phyloP scores from a whole-genome alignment of 2,797 vertebrate species.

The Oreochromis mossambicus region DNA sequence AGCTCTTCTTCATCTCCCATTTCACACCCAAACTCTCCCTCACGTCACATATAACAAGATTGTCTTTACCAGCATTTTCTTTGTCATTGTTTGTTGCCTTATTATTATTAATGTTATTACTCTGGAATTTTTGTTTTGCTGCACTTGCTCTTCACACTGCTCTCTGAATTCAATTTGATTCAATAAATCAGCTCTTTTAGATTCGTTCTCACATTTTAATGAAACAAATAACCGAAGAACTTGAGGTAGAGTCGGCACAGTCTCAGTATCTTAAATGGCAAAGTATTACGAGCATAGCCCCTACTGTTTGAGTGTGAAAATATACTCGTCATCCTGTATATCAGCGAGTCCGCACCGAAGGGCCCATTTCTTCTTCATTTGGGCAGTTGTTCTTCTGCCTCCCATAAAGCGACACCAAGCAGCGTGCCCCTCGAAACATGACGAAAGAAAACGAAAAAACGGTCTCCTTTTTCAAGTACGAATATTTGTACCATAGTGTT shows the following conservation, averaged over 20 bases:
- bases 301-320: neutral
- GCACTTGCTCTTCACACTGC: slow-evolving; percentile 57
- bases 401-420: slow-evolving; percentile 53
- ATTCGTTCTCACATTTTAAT: slow-evolving; percentile 27
- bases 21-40: neutral
- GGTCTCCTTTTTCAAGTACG: slow-evolving; percentile 11
- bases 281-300: slow-evolving; percentile 23
- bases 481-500: slow-evolving; percentile 64
- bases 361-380: slow-evolving; percentile 23
- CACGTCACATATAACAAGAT: slow-evolving; percentile 50
- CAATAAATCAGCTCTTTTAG: slow-evolving; percentile 50
- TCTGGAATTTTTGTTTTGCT: slow-evolving; percentile 57
- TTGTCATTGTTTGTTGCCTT: slow-evolving; percentile 77
- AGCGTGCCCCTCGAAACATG: slow-evolving; percentile 35
- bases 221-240: neutral
- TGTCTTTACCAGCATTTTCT: slow-evolving; percentile 67
- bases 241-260: neutral
- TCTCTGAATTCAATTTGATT: slow-evolving; percentile 25
- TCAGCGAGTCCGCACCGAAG: slow-evolving; percentile 36
- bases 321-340: neutral
- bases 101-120: slow-evolving; percentile 41
- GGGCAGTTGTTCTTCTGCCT: slow-evolving; percentile 35
- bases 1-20: neutral
- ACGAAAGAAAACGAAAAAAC: neutral
- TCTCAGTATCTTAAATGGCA: neutral